Percentiles rank a stretch among this genome's conserved stretches.
Conservation (phyloP, 2,113 vertebrate genomes). For the Gambusia holbrooki region DNA sequence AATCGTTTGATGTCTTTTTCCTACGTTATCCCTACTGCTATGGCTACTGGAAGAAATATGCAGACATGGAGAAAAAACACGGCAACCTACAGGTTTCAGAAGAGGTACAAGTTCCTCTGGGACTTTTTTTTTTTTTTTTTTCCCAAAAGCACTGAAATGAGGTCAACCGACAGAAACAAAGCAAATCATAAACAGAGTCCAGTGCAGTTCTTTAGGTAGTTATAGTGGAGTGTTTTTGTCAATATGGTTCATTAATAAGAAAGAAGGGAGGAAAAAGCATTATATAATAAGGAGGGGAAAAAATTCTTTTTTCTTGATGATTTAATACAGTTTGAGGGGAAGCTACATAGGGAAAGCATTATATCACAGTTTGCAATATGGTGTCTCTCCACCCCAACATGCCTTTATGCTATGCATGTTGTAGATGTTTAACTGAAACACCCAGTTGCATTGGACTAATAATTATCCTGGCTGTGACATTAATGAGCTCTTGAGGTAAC, state of each 20-base stretch:
- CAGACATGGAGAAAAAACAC: conserved; percentile 94
- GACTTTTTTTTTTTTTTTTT: too few species aligned
- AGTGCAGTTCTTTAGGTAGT: too few species aligned
- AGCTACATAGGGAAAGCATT: neutral
- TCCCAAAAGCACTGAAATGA: too few species aligned
- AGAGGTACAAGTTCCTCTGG: conserved; percentile 82
- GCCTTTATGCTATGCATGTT: neutral
- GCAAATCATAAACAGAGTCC: too few species aligned
- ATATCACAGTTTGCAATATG: too few species aligned
- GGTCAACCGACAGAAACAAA: too few species aligned
- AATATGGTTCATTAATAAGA: too few species aligned
- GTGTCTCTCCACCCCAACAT: neutral
- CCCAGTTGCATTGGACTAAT: neutral
- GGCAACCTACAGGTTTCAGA: conserved; percentile 90
- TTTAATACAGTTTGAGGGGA: neutral
- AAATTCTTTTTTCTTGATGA: too few species aligned
- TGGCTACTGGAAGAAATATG: conserved; percentile 99
- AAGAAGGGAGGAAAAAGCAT: too few species aligned
- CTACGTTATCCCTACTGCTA: conserved; percentile 97
- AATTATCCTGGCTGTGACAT: neutral
- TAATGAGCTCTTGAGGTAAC: neutral
- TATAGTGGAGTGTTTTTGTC: too few species aligned
- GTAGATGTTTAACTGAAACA: neutral
- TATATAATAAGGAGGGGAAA: too few species aligned
- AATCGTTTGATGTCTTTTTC: conserved; percentile 94